These are phyloP conservation scores for Tenthredo scrophulariae DNA, from an alignment of 2,888 invertebrate species.

Conservation along the genomic window DNA sequence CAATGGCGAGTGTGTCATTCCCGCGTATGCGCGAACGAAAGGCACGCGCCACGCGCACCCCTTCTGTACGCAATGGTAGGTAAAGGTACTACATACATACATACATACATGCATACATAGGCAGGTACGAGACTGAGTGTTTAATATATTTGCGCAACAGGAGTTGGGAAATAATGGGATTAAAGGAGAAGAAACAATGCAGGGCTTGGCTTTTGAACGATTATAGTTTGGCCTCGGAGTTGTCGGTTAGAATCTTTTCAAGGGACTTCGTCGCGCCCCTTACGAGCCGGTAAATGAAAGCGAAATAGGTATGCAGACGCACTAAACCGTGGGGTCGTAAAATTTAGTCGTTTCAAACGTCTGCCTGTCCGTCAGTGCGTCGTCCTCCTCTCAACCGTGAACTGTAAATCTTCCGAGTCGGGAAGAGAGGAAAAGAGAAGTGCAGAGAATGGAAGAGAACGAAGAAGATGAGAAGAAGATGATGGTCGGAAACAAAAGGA, in stretches of 20 bases:
- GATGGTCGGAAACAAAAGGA: not conserved
- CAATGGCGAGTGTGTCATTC: constrained; percentile 52
- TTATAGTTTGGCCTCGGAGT: constrained; percentile 15
- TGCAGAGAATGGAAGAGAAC: not conserved
- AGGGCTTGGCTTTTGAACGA: constrained; percentile 18
- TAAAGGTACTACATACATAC: not conserved
- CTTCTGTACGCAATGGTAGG: constrained; percentile 15
- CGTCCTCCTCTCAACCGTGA: constrained; percentile 40
- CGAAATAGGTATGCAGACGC: constrained; percentile 48
- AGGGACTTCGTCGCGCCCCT: constrained; percentile 23
- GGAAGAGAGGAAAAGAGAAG: constrained; percentile 34
- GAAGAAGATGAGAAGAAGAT: not conserved
- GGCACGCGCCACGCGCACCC: constrained; percentile 42
- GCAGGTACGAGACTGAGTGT: constrained; percentile 7
- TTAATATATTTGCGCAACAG: not conserved
- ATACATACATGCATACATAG: not conserved
- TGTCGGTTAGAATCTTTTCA: constrained; percentile 26
- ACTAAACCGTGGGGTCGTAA: constrained; percentile 47
- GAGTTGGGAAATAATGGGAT: not conserved
- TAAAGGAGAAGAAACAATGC: constrained; percentile 5
- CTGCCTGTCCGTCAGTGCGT: constrained; percentile 42
- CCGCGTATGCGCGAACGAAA: constrained; percentile 28
- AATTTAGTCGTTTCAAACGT: constrained; percentile 48
- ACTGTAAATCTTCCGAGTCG: constrained; percentile 49
- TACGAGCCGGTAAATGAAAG: constrained; percentile 38